Base-by-base conservation (phyloP, 2,888 invertebrate species). In the Diarsia brunnea region DNA sequence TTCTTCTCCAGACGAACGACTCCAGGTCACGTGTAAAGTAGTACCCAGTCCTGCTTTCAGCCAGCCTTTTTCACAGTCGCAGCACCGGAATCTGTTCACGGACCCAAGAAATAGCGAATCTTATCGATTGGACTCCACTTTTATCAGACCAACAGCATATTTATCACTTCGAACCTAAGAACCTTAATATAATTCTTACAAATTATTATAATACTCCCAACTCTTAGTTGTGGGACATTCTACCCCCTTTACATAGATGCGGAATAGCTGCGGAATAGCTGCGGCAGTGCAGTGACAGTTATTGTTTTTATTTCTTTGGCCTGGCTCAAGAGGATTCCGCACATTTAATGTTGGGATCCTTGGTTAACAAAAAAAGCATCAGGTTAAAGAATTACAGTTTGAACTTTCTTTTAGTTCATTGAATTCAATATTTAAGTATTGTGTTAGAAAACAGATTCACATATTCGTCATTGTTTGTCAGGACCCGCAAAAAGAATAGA, bases 401-500 rank as follows among this genome's bases (percentile, higher is more conserved):
- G 2, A 49, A 69, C 11, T 63, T 49, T 43, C 1, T 60, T 38
- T 55, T 55, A 31, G 43, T 38, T 3, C 19, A 43, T 7, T 43
- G 58, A 61, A 61, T 27, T 61, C 16, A 47, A 72, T 38, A 16
- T 64, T 78, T 21, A 24, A 12, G 70, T 60, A 53, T 19, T 55
- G 21, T 19, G 73, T 4, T 55, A 53, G 21, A 53, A 69, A 65
- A 64, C n/a, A 53, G 24, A 55, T 61, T 12, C 38, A 79, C 16
- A 66, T 47, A 43, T 14, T 45, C 19, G 3, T 78, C 47, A 43
- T 16, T 19, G 16, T 45, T 76, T 24, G 24, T 24, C 7, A 51
- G 45, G n/a, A 45, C 45, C 38, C n/a, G n/a, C 43, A 31, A 60
- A 74, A 81, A 78, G 71, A 82, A 82, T 82, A 79, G 51, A 72